Conservation (phyloP, 2,113 vertebrate genomes). For the Glareola pratincola region DNA sequence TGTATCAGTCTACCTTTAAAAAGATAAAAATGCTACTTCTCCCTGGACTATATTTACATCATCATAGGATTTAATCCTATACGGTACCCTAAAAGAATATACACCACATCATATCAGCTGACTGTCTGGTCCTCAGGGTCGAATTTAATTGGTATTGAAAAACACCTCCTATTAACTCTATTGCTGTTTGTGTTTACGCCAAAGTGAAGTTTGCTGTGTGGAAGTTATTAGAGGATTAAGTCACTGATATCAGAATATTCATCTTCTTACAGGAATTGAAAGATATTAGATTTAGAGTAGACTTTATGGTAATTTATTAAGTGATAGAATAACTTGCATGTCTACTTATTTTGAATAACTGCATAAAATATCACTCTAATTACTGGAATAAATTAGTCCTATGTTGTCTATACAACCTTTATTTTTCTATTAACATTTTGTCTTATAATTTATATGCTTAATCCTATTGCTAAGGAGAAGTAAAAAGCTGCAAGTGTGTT, state of each 20-base stretch:
- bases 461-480: not conserved
- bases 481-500: not conserved
- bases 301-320: slow-evolving; percentile 41
- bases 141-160: slow-evolving; percentile 15
- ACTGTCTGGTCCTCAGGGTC: not conserved
- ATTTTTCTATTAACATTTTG: slow-evolving; percentile 51
- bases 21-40: not conserved
- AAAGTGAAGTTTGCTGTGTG: not conserved
- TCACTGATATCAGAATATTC: not conserved
- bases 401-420: not conserved
- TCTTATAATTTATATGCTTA: not conserved
- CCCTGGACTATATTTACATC: not conserved
- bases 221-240: slow-evolving; percentile 34
- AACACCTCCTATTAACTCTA: not conserved
- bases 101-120: not conserved
- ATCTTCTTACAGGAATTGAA: slow-evolving; percentile 7
- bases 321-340: slow-evolving; percentile 27
- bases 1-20: not conserved
- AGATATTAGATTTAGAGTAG: not conserved
- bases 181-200: not conserved
- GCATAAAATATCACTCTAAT: slow-evolving; percentile 26
- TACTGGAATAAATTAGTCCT: slow-evolving; percentile 39
- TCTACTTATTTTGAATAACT: slow-evolving; percentile 49
- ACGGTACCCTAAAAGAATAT: not conserved
- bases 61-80: not conserved